phyloP scores from a whole-genome alignment of 2,113 vertebrate species.

The Anolis carolinensis region DNA sequence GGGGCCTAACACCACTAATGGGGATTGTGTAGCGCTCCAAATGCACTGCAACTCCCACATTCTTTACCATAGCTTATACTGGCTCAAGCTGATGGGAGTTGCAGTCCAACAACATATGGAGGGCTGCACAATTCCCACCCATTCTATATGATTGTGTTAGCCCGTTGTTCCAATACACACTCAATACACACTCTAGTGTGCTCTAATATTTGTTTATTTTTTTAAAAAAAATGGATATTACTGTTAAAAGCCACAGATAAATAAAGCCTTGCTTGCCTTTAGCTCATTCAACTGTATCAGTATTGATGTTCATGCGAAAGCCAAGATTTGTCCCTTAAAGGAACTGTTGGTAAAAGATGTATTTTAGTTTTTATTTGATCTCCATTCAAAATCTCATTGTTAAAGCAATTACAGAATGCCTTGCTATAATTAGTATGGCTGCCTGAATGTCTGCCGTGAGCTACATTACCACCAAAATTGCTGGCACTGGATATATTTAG shows the following conservation, averaged over 20 bases:
- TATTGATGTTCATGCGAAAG: neutral
- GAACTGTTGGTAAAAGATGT: slow-evolving; percentile 15
- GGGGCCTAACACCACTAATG: too few relatives aligned
- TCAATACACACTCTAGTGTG: neutral
- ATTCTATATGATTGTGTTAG: neutral
- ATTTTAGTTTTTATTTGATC: slow-evolving; percentile 44
- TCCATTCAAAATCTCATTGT: slow-evolving; percentile 48
- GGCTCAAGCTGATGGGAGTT: too few relatives aligned
- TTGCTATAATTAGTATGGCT: slow-evolving; percentile 45
- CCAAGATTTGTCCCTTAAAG: slow-evolving; percentile 4
- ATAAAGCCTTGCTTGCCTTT: neutral
- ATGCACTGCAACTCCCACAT: too few relatives aligned
- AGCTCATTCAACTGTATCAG: neutral
- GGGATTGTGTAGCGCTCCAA: too few relatives aligned
- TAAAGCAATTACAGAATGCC: slow-evolving; percentile 15
- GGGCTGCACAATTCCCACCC: too few relatives aligned
- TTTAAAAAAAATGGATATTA: neutral
- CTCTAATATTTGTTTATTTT: neutral
- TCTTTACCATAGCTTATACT: too few relatives aligned
- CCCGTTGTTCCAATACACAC: neutral
- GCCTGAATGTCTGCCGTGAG: slow-evolving; percentile 44
- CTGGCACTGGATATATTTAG: slow-evolving; percentile 54
- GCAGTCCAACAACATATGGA: too few relatives aligned
- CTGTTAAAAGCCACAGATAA: slow-evolving; percentile 13
- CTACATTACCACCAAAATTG: slow-evolving; percentile 7